These are phyloP conservation scores for Pipistrellus pygmaeus DNA, from an alignment of 2,797 vertebrate species.

Conservation along the genomic window DNA sequence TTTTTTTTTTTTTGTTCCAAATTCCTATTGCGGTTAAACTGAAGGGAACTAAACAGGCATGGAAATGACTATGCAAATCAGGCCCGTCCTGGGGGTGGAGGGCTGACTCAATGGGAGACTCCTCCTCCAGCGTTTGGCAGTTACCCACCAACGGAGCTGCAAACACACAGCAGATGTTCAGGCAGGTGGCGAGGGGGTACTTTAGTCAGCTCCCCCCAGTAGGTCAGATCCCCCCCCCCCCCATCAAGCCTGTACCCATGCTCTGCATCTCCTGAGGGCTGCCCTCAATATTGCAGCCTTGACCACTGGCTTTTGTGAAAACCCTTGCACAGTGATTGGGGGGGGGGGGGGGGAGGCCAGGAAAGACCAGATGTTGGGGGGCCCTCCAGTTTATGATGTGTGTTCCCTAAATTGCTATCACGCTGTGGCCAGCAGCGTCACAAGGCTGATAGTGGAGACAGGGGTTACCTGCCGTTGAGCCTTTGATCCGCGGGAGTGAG, in stretches of 20 bases:
- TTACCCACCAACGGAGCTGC: slow-evolving; percentile 20
- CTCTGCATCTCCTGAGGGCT: not conserved
- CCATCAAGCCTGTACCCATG: too few species aligned
- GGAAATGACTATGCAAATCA: slow-evolving; percentile 71
- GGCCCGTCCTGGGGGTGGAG: not conserved
- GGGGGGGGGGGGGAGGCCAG: not conserved
- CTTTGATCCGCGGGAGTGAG: slow-evolving; percentile 25
- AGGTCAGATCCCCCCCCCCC: too few species aligned
- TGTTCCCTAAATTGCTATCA: not conserved
- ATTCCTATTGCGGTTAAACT: not conserved
- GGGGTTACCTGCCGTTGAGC: not conserved
- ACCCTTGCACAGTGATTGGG: not conserved
- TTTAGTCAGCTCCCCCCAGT: not conserved
- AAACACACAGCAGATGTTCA: slow-evolving; percentile 59
- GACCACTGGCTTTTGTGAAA: not conserved
- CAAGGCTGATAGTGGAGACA: not conserved
- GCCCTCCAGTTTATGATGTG: not conserved
- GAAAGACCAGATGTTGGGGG: not conserved
- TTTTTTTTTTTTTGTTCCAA: not conserved
- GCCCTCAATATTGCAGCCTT: not conserved
- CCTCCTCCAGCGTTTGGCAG: not conserved
- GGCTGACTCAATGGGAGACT: not conserved
- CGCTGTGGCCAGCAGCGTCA: not conserved
- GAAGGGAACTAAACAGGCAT: slow-evolving; percentile 23
- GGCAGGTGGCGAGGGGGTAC: not conserved